Base-by-base conservation (phyloP, 2,888 invertebrate species). In the Lymantria monacha region DNA sequence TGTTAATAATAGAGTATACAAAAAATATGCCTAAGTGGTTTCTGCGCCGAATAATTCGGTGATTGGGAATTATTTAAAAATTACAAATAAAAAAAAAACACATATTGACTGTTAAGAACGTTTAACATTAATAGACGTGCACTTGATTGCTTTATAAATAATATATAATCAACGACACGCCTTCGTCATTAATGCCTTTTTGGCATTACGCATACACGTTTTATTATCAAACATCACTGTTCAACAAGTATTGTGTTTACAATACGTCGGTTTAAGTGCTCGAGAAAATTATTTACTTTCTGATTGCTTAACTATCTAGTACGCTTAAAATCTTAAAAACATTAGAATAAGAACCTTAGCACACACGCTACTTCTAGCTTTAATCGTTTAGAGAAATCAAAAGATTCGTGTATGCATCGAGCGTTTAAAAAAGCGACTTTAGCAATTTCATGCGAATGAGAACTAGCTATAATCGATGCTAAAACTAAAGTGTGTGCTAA, bases 51-150 rank as follows among this genome's bases (percentile, higher is more conserved):
- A 69, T 66, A 59, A 68, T 72, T 64, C 9, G 13, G 41, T 33
- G 9, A 33, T 61, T 57, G 59, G 63, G 10, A 44, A 47, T 37
- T 78, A 61, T 63, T 46, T 64, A 70, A 66, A 72, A 67, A 68
- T 63, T 63, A 60, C 69, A 69, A 69, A 69, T 65, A 62, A n/a
- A n/a, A 66, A 64, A 69, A 57, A 60, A 63, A 63, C 57, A 63
- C 54, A 55, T 61, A 55, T 57, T 57, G 53, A 59, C 59, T 68
- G 72, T 72, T 74, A 75, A 72, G 72, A 72, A 70, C 55, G 62
- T 58, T 59, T 60, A 66, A 55, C 49, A 54, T 57, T 57, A 55
- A 61, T 55, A 59, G 61, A 59, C 57, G 61, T 55, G 57, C 64
- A 56, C 53, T 60, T 66, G 61, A 66, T 48, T 46, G 30, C 48